Evolutionary conservation across 2,888 invertebrate genomes (phyloP).

Genomic region (Rosalia funebris): DNA sequence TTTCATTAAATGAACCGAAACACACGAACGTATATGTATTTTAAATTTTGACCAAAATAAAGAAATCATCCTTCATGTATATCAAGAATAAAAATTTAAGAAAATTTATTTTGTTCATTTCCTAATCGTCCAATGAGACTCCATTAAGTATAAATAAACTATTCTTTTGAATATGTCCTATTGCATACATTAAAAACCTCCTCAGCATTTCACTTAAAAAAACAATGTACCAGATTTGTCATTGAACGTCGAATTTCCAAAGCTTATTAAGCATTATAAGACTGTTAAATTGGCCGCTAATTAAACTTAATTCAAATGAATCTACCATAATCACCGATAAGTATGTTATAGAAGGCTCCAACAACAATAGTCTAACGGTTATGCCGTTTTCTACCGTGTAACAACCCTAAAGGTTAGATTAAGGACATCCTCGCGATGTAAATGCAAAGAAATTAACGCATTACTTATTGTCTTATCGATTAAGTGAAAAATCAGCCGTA

Average conservation of each 20-base stretch:
- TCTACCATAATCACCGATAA: constrained; percentile 9
- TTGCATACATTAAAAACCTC: too few relatives aligned
- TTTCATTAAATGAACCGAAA: too few relatives aligned
- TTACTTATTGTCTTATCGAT: constrained; percentile 28
- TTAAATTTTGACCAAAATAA: too few relatives aligned
- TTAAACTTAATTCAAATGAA: constrained; percentile 6
- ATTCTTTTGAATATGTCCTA: too few relatives aligned
- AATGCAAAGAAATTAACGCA: constrained; percentile 8
- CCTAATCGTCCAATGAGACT: too few relatives aligned
- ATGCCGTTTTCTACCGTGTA: constrained; percentile 15
- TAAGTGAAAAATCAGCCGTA: constrained; percentile 26
- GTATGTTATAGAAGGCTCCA: constrained; percentile 10
- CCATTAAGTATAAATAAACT: too few relatives aligned
- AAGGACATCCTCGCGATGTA: constrained; percentile 18
- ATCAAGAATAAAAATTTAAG: too few relatives aligned
- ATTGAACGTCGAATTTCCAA: neutral
- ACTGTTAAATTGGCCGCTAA: constrained; percentile 7
- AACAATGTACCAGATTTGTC: neutral
- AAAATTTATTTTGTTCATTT: too few relatives aligned
- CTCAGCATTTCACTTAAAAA: too few relatives aligned
- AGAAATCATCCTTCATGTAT: too few relatives aligned
- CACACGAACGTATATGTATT: too few relatives aligned
- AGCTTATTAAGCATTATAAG: constrained; percentile 6
- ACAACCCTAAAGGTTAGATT: constrained; percentile 32
- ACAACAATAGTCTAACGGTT: constrained; percentile 13